A percentile compares a stretch with the other conserved stretches of the same genome.
phyloP scores from a whole-genome alignment of 2,113 vertebrate genomes.

The Cephalophus harveyi region DNA sequence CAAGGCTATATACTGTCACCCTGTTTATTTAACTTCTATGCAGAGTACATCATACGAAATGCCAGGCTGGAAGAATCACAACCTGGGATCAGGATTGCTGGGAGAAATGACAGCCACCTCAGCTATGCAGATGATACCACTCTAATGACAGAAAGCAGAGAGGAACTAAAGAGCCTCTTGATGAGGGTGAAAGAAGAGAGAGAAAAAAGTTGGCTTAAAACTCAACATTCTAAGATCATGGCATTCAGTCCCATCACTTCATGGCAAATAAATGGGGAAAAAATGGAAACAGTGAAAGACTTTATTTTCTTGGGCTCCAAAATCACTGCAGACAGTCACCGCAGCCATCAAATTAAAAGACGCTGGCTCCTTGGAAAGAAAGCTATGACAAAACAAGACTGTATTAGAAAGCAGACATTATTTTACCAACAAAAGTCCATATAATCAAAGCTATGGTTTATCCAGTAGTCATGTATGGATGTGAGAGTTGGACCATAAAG shows the following conservation, averaged over 20 bases:
- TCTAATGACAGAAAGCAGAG: not conserved
- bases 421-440: not conserved
- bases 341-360: not conserved
- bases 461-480: not conserved
- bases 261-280: not conserved
- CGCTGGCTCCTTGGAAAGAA: not conserved
- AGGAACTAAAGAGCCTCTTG: not conserved
- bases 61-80: not conserved
- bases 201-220: not conserved
- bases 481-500: not conserved
- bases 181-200: not conserved
- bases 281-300: not conserved
- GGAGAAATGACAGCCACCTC: not conserved
- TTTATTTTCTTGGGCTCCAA: not conserved
- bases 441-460: not conserved
- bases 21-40: not conserved
- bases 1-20: not conserved
- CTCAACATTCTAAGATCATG: not conserved
- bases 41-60: not conserved
- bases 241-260: not conserved
- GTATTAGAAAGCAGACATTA: not conserved
- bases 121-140: not conserved
- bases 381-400: not conserved
- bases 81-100: not conserved
- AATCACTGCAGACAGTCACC: not conserved